phyloP scores from a whole-genome alignment of 1,140 invertebrate genomes.

The Temnothorax curvispinosus region DNA sequence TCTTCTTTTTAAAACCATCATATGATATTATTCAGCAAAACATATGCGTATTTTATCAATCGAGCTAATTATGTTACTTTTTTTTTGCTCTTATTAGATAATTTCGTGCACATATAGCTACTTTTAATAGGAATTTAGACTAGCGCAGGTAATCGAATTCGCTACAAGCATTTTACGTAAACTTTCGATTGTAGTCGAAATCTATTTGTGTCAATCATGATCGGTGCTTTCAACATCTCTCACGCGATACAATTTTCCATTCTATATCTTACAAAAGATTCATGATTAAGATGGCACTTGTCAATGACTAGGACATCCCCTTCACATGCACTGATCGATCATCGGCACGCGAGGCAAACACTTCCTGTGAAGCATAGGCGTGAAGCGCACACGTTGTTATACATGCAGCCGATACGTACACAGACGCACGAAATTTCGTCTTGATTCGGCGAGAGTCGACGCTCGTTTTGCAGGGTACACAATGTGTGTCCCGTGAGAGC shows the following conservation, averaged over 20 bases:
- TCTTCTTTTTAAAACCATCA: neutral
- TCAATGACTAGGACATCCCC: neutral
- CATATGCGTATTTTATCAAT: neutral
- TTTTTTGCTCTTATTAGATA: neutral
- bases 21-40: neutral
- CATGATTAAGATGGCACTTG: slow-evolving; percentile 2
- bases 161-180: neutral
- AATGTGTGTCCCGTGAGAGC: slow-evolving; percentile 50
- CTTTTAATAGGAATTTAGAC: neutral
- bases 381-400: neutral
- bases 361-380: neutral
- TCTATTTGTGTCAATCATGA: neutral
- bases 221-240: slow-evolving; percentile 24
- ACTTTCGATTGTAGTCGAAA: neutral
- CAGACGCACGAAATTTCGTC: slow-evolving; percentile 43
- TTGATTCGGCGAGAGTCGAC: slow-evolving; percentile 31
- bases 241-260: neutral
- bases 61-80: neutral
- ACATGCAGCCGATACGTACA: neutral
- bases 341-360: neutral
- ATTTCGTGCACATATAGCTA: neutral
- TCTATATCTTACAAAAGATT: neutral
- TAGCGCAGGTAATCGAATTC: neutral
- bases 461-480: slow-evolving; percentile 15
- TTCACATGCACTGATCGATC: neutral